Evolutionary conservation across 2,113 vertebrate genomes (phyloP).

Genomic region (Symphodus melops): DNA sequence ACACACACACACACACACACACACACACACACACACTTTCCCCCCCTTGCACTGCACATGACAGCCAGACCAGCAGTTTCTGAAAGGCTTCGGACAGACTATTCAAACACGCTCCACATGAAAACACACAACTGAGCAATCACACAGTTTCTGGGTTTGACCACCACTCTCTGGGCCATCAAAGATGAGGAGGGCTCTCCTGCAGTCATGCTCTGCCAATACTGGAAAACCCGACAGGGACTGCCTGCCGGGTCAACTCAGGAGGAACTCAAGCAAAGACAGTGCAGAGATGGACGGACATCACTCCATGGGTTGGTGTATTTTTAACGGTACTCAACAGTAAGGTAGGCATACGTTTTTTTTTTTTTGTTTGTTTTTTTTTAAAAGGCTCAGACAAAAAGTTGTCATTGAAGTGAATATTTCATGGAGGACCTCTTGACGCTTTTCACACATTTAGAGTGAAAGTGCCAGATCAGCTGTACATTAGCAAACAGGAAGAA

Average conservation of each 20-base stretch:
- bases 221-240: slow-evolving; percentile 7
- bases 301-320: background rate
- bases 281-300: slow-evolving; percentile 7
- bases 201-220: slow-evolving; percentile 18
- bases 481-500: slow-evolving; percentile 24
- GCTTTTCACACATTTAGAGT: slow-evolving; percentile 12
- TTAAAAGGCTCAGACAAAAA: background rate
- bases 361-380: too few relatives aligned
- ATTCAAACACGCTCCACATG: slow-evolving; percentile 64
- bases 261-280: slow-evolving; percentile 38
- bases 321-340: background rate
- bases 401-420: too few relatives aligned
- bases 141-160: slow-evolving; percentile 65
- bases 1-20: slow-evolving; percentile 32
- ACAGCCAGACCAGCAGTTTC: slow-evolving; percentile 80
- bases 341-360: slow-evolving; percentile 36
- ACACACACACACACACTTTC: slow-evolving; percentile 40
- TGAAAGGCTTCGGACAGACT: slow-evolving; percentile 70
- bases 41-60: slow-evolving; percentile 72
- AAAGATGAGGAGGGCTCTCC: slow-evolving; percentile 33
- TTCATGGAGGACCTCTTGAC: too few relatives aligned
- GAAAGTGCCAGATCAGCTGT: slow-evolving; percentile 41
- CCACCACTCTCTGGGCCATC: slow-evolving; percentile 65
- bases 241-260: background rate
- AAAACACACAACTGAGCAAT: slow-evolving; percentile 42